Percentiles rank a stretch among this genome's conserved stretches.
phyloP scores from a whole-genome alignment of 2,113 vertebrate genomes.

The Synodontis membranacea region DNA sequence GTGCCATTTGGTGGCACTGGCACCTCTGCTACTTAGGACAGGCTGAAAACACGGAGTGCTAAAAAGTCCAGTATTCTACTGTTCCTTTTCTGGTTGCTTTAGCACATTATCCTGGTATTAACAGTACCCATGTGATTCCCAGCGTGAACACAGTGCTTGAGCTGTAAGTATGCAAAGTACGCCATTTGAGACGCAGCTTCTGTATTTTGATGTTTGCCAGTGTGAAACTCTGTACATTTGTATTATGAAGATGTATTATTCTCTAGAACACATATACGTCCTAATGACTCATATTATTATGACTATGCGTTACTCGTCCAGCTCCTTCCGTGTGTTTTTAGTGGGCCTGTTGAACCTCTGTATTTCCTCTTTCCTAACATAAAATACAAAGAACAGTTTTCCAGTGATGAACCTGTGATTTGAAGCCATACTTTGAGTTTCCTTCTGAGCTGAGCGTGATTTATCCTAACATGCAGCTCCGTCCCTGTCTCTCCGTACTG shows the following conservation, averaged over 20 bases:
- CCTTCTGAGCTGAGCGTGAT: conserved; percentile 20
- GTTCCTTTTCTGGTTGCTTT: background rate
- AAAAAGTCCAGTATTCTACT: background rate
- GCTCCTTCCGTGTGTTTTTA: background rate
- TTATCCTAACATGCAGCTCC: conserved; percentile 19
- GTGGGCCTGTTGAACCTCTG: background rate
- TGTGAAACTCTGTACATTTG: background rate
- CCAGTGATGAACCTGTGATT: background rate
- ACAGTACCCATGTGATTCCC: background rate
- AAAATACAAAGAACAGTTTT: background rate
- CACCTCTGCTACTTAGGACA: background rate
- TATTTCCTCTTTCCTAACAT: background rate
- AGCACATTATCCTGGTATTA: conserved; percentile 1
- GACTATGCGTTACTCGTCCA: background rate
- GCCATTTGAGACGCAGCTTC: too few relatives aligned
- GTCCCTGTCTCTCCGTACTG: conserved; percentile 11
- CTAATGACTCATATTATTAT: background rate
- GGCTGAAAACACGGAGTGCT: background rate
- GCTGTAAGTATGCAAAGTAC: background rate
- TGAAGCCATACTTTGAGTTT: background rate
- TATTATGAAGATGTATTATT: background rate
- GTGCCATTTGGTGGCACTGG: background rate
- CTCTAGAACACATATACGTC: background rate
- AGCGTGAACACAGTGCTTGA: background rate
- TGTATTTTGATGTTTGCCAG: background rate